Conservation (phyloP, 2,113 vertebrate genomes). For the Sus scrofa region T2T-Sscrofa CM000819.6:113619501-113620000, state of each 20-base stretch:
- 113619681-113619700: not conserved
- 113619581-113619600: no score
- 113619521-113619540: no score
- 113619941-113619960: not conserved
- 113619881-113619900: not conserved
- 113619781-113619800: not conserved
- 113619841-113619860: not conserved
- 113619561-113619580: no score
- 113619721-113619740: not conserved
- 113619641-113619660: not conserved
- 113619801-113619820: not conserved
- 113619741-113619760: not conserved
- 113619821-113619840: not conserved
- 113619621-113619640: no score
- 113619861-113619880: not conserved
- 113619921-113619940: not conserved
- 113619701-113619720: not conserved
- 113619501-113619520: no score
- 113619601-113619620: no score
- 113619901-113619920: not conserved
- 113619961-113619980: not conserved
- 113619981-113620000: not conserved
- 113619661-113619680: not conserved
- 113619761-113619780: not conserved
- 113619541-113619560: no score